A percentile compares a stretch with the other conserved stretches of the same genome.
Evolutionary conservation across 2,888 invertebrate genomes (phyloP).

Genomic region (Pachliopta kotzebuea): DNA sequence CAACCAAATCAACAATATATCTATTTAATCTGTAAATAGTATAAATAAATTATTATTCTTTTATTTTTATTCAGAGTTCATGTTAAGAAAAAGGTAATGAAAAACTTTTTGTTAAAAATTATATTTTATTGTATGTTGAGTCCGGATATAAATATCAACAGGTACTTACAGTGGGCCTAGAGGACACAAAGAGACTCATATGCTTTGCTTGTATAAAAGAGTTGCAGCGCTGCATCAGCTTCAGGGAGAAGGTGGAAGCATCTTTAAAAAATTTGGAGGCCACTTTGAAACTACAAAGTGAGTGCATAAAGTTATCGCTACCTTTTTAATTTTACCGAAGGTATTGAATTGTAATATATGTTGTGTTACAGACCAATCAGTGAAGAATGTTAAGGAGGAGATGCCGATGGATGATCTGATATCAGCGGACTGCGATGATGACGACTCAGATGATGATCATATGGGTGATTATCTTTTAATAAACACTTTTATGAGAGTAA

Average conservation of each 20-base stretch:
- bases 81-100: too few relatives aligned
- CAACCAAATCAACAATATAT: too few relatives aligned
- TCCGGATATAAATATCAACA: constrained; percentile 17
- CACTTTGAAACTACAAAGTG: constrained; percentile 45
- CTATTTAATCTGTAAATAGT: too few relatives aligned
- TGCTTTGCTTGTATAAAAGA: constrained; percentile 51
- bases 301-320: constrained; percentile 31
- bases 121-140: background rate
- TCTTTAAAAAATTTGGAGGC: constrained; percentile 49
- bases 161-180: constrained; percentile 45
- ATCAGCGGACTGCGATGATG: constrained; percentile 37
- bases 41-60: too few relatives aligned
- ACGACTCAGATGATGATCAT: constrained; percentile 43
- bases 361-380: constrained; percentile 30
- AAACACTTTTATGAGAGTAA: too few relatives aligned
- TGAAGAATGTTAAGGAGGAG: constrained; percentile 46
- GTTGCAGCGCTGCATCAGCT: constrained; percentile 45
- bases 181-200: constrained; percentile 63
- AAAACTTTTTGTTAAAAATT: too few relatives aligned
- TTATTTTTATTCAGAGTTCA: too few relatives aligned
- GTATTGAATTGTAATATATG: background rate
- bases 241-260: constrained; percentile 51
- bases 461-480: constrained; percentile 36
- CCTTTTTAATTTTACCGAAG: too few relatives aligned
- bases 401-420: constrained; percentile 24